phyloP scores from a whole-genome alignment of 1,140 invertebrate species.

The Drosophila virilis region DNA sequence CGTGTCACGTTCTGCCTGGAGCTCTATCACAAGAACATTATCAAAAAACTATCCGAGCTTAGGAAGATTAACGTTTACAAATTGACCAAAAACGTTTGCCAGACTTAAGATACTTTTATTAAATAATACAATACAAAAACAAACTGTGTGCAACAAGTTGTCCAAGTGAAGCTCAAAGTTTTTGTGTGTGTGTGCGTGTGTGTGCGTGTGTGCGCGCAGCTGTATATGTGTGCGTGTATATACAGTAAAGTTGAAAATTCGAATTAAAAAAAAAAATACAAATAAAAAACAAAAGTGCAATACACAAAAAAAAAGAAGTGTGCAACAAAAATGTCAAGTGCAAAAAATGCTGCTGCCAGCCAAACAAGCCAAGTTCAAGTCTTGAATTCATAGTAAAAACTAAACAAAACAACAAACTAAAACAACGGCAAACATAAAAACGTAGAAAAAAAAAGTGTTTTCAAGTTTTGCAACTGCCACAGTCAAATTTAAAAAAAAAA shows the following conservation, averaged over 20 bases:
- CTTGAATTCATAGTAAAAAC: slow-evolving; percentile 33
- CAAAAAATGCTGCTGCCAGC: slow-evolving; percentile 47
- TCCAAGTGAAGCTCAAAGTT: slow-evolving; percentile 13
- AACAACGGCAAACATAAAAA: slow-evolving; percentile 6
- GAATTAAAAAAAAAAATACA: slow-evolving; percentile 37
- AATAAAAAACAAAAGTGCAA: slow-evolving; percentile 17
- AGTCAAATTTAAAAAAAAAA: neutral
- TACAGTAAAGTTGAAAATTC: neutral
- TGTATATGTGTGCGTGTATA: too few relatives aligned
- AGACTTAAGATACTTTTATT: slow-evolving; percentile 56
- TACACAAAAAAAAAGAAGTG: slow-evolving; percentile 15
- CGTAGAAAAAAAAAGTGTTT: slow-evolving; percentile 1
- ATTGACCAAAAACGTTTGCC: slow-evolving; percentile 60
- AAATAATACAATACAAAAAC: slow-evolving; percentile 7
- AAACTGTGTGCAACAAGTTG: slow-evolving; percentile 43
- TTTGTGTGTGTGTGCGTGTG: neutral
- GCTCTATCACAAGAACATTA: slow-evolving; percentile 76
- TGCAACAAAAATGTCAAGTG: slow-evolving; percentile 47
- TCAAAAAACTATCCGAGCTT: slow-evolving; percentile 57
- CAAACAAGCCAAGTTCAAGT: slow-evolving; percentile 48
- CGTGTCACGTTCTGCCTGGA: slow-evolving; percentile 67
- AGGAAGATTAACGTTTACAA: slow-evolving; percentile 56
- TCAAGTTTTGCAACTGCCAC: neutral
- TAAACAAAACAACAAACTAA: neutral
- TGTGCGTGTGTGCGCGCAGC: neutral